Percentiles rank a stretch among this genome's conserved stretches.
Conservation (phyloP, 1,140 invertebrate species). For the Bombus sibiricus region DNA sequence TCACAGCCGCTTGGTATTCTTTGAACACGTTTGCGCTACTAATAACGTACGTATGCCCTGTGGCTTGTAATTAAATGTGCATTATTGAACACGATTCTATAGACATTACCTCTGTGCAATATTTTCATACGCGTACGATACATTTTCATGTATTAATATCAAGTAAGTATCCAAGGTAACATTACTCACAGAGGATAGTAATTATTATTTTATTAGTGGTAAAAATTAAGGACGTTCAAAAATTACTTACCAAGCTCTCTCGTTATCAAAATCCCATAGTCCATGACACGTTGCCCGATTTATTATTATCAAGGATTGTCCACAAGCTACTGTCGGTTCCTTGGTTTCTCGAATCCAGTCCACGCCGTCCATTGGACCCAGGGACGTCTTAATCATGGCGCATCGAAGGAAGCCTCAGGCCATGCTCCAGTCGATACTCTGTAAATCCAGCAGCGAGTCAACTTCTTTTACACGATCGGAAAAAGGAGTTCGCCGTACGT, state of each 20-base stretch:
- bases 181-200: accelerated
- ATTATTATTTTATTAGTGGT: too few relatives aligned
- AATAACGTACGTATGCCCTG: not conserved
- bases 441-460: conserved; percentile 59
- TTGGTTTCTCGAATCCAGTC: conserved; percentile 22
- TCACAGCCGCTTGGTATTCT: not conserved
- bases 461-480: conserved; percentile 55
- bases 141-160: not conserved
- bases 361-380: not conserved
- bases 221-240: too few relatives aligned
- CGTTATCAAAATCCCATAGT: not conserved
- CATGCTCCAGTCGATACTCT: conserved; percentile 43
- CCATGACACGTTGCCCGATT: too few relatives aligned
- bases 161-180: too few relatives aligned
- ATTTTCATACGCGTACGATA: not conserved
- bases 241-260: not conserved
- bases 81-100: not conserved
- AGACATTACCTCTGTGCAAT: not conserved
- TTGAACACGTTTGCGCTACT: not conserved
- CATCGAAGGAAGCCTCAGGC: conserved; percentile 20
- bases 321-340: not conserved
- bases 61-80: not conserved
- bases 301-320: conserved; percentile 11
- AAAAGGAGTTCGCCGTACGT: conserved; percentile 59
- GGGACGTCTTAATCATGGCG: conserved; percentile 58